Evolutionary conservation across 2,113 vertebrate genomes (phyloP), one percentile per base, ranked within the genome.

Genomic region (Plotosus lineatus): DNA sequence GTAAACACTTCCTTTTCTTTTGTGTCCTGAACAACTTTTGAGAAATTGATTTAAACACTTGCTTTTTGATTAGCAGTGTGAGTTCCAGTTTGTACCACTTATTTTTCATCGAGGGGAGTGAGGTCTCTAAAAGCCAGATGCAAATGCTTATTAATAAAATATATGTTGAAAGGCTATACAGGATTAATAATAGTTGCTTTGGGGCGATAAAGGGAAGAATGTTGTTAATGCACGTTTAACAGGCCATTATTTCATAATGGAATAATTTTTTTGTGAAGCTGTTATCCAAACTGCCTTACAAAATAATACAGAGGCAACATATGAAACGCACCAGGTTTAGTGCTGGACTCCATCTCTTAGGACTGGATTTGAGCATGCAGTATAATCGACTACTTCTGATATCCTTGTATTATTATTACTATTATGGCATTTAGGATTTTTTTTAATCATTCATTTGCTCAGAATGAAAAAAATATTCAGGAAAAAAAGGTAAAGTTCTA

Each of bases 1-100:
- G 75, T 85, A 84, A 86, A 83, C 81, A 66, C 76, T 84, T 86
- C 69, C 65, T 55, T 85, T 84, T 75, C 36, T 58, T 81, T 80
- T 74, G 46, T 78, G 69, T 28, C 33, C 60, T 78, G 40, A 77
- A 33, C 60, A 65, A 73, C 33, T 60, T 69, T 51, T 61, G 21
- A 55, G 31, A 56, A 72, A 58, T 60, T 38, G 3, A 80, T 69
- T 76, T 75, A 51, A 40, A 55, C 36, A 63, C 17, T 75, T 61
- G 46, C 65, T 56, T 36, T 50, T 72, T 31, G 26, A 60, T 60
- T 42, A 72, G n/a, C 28, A 28, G 6, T 36, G 48, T 56, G 31
- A 15, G 50, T 36, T 56, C n/a, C 21, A 28, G 23, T 69, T 69
- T 69, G 36, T 17, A 56, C n/a, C n/a, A 58, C 26, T 38, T 12